phyloP scores from a whole-genome alignment of 2,888 invertebrate genomes.

The Epirrhoe alternata region DNA sequence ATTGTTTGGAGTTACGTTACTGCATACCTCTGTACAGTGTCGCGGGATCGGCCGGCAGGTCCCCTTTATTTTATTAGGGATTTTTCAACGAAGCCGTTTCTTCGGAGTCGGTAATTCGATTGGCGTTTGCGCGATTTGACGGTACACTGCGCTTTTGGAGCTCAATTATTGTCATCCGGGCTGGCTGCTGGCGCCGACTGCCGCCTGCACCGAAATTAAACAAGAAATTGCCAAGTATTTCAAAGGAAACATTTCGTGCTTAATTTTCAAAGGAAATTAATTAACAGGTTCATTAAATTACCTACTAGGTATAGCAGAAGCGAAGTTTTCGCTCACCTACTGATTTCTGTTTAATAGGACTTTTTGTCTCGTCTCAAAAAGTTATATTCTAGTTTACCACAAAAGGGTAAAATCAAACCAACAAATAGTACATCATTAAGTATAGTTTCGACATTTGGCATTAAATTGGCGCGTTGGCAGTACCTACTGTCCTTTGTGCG shows the following conservation, averaged over 20 bases:
- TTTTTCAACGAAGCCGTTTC: constrained; percentile 43
- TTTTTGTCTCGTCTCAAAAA: neutral
- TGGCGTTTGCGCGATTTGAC: constrained; percentile 29
- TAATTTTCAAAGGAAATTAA: neutral
- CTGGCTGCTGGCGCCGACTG: neutral
- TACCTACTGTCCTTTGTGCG: constrained; percentile 77
- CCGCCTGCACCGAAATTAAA: constrained; percentile 9
- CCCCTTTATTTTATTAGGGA: constrained; percentile 39
- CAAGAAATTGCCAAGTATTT: neutral
- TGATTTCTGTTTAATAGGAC: neutral
- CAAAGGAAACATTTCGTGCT: neutral
- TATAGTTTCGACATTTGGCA: constrained; percentile 73
- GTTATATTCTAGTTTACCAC: neutral
- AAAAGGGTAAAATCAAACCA: constrained; percentile 17
- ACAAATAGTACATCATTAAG: constrained; percentile 21
- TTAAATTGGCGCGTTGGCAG: constrained; percentile 73
- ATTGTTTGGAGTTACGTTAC: constrained; percentile 4
- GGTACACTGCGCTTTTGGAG: constrained; percentile 26
- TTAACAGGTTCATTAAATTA: neutral
- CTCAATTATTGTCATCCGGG: constrained; percentile 1
- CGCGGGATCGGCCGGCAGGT: constrained; percentile 21
- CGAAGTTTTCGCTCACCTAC: no score
- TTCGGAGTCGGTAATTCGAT: constrained; percentile 38
- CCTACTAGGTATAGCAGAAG: no score
- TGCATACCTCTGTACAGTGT: neutral